Evolutionary conservation across 2,888 invertebrate genomes (phyloP).

Genomic region (Rhopalosiphum nymphaeae): DNA sequence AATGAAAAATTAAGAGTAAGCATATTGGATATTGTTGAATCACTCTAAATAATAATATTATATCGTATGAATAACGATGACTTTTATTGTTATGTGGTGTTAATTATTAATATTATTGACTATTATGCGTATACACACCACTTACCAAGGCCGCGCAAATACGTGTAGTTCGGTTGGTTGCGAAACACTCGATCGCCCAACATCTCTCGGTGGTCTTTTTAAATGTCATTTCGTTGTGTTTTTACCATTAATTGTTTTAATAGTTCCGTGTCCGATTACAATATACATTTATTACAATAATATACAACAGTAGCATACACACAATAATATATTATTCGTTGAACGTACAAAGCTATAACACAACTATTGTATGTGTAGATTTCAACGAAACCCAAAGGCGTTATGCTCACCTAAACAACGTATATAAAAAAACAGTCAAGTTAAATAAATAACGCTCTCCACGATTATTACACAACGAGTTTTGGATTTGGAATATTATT

Average conservation of each 20-base stretch:
- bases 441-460: not conserved
- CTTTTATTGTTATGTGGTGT: not conserved
- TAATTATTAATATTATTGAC: not conserved
- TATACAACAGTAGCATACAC: not conserved
- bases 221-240: not conserved
- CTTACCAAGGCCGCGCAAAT: not conserved
- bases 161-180: not conserved
- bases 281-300: not conserved
- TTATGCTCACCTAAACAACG: not conserved
- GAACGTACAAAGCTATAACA: not conserved
- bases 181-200: not conserved
- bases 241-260: not conserved
- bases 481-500: not conserved
- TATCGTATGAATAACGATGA: not conserved
- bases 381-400: not conserved
- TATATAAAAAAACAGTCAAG: not conserved
- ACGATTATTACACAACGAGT: conserved; percentile 5
- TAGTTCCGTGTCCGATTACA: not conserved
- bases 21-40: no score
- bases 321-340: not conserved
- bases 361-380: not conserved
- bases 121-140: not conserved
- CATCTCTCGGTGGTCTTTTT: not conserved
- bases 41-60: not conserved
- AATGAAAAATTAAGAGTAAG: no score